phyloP scores from a whole-genome alignment of 2,888 invertebrate genomes.

The Trachelus stipa region DNA sequence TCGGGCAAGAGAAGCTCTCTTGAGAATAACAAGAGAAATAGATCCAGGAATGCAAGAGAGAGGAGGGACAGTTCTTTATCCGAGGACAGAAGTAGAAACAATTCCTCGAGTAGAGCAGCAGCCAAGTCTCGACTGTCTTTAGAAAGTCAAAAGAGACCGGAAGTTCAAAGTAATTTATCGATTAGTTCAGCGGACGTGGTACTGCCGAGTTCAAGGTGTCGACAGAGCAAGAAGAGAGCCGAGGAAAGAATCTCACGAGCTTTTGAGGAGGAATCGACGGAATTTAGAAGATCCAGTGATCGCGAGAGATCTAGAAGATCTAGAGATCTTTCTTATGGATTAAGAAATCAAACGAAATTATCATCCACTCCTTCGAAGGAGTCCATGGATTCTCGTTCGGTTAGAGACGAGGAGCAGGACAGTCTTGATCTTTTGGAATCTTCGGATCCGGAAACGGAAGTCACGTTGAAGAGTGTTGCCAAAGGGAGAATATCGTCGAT shows the following conservation, averaged over 20 bases:
- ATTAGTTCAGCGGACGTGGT: constrained; percentile 17
- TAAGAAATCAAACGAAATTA: constrained; percentile 30
- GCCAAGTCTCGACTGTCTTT: neutral
- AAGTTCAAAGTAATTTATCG: constrained; percentile 1
- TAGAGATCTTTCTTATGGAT: constrained; percentile 24
- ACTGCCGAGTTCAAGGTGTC: constrained; percentile 38
- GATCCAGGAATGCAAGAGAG: constrained; percentile 1
- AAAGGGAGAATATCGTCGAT: neutral
- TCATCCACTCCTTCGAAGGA: constrained; percentile 7
- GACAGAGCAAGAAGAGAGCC: constrained; percentile 61
- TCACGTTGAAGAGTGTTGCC: neutral
- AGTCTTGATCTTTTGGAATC: neutral
- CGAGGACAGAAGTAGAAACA: neutral
- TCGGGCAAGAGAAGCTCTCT: neutral
- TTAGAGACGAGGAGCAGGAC: neutral
- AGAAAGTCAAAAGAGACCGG: constrained; percentile 1
- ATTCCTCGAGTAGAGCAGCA: neutral
- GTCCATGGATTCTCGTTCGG: constrained; percentile 14
- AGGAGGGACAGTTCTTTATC: constrained; percentile 1
- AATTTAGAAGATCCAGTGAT: constrained; percentile 22
- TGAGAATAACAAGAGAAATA: neutral
- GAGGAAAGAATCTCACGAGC: constrained; percentile 58
- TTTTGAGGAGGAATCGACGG: constrained; percentile 50
- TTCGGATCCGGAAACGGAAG: constrained; percentile 4
- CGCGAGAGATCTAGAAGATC: constrained; percentile 6